Conservation (phyloP, 2,888 invertebrate species). For the Ectropis crepuscularia region DNA sequence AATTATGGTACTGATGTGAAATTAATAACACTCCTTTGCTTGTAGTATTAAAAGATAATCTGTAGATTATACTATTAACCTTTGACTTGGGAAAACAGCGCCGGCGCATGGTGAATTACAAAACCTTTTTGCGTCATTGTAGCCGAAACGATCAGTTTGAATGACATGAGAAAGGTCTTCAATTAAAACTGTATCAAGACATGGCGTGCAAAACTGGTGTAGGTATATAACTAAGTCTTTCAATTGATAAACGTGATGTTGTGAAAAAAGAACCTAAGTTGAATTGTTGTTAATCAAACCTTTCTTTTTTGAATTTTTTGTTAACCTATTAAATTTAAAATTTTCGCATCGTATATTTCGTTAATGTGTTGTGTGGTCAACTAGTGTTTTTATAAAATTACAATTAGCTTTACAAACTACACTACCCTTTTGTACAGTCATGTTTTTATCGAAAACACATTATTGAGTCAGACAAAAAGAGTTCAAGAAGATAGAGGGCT, state of each 20-base stretch:
- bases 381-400: no score
- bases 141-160: conserved; percentile 36
- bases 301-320: no score
- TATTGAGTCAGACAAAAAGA: no score
- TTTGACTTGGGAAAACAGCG: conserved; percentile 67
- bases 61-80: conserved; percentile 66
- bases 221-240: conserved; percentile 1
- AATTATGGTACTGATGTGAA: conserved; percentile 48
- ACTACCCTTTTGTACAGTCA: no score
- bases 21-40: conserved; percentile 49
- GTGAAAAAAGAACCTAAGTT: background rate
- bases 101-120: conserved; percentile 49
- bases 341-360: no score
- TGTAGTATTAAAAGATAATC: conserved; percentile 56
- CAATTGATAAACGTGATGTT: background rate
- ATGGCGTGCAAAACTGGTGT: conserved; percentile 2
- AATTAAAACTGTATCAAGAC: conserved; percentile 28
- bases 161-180: conserved; percentile 51
- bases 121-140: conserved; percentile 46
- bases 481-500: no score
- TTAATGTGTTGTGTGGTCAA: no score
- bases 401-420: no score
- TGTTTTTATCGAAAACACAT: no score
- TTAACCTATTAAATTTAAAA: no score
- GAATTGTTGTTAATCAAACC: no score